Conservation (phyloP, 30 jellyfish, hydroid and myxozoan species). For the Aurelia sp. region DNA sequence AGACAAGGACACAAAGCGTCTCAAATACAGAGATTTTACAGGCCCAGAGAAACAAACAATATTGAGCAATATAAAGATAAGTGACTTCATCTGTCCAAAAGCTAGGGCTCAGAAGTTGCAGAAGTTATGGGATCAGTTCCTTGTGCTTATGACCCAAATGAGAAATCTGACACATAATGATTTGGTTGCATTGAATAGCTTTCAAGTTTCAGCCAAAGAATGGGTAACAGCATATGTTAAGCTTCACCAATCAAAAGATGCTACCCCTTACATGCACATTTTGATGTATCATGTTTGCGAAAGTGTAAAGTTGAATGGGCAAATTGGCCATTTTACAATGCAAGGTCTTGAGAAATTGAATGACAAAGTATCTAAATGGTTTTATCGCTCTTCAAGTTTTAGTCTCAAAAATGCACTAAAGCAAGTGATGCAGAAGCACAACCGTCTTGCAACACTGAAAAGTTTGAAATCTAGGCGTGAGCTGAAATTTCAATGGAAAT, state of each 20-base stretch:
- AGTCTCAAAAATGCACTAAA: too few species aligned
- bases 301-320: not conserved
- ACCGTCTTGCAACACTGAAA: too few species aligned
- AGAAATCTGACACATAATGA: not conserved
- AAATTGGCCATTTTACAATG: slow-evolving; percentile 5
- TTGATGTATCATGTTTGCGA: slow-evolving; percentile 2
- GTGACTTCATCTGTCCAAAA: not conserved
- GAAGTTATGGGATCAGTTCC: slow-evolving; percentile 11
- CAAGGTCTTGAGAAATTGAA: too few species aligned
- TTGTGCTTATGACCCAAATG: not conserved
- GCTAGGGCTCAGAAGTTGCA: slow-evolving; percentile 10
- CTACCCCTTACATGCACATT: slow-evolving; percentile 26
- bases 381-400: too few species aligned
- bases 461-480: too few species aligned
- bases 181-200: not conserved
- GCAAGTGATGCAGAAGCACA: too few species aligned
- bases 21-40: slow-evolving; percentile 1
- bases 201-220: not conserved
- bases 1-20: slow-evolving; percentile 6
- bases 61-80: not conserved
- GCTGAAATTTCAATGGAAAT: too few species aligned
- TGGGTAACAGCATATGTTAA: not conserved
- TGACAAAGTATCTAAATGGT: too few species aligned
- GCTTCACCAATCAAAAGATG: slow-evolving; percentile 23
- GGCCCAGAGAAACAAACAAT: slow-evolving; percentile 18